Evolutionary conservation across 37 sponge, comb jelly and placozoan species (phyloP).

Genomic region (Cliona cf. orientalis): DNA sequence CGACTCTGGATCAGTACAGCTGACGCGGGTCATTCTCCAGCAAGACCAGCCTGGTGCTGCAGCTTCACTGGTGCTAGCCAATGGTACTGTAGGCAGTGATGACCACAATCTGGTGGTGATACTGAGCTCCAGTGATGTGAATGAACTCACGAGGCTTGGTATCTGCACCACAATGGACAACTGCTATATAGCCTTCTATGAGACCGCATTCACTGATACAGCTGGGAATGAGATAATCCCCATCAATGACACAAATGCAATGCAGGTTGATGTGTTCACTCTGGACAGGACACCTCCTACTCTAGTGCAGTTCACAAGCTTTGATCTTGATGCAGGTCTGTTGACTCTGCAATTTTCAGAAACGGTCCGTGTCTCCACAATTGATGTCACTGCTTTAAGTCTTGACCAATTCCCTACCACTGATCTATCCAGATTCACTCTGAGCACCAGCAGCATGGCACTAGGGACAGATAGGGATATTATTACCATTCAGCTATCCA

Average conservation of each 20-base stretch:
- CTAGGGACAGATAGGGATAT: conserved; percentile 59
- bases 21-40: conserved; percentile 50
- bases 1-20: conserved; percentile 24
- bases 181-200: conserved; percentile 71
- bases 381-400: conserved; percentile 52
- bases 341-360: conserved; percentile 63
- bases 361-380: conserved; percentile 56
- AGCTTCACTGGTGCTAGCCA: conserved; percentile 34
- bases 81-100: conserved; percentile 46
- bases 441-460: conserved; percentile 46
- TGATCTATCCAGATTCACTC: conserved; percentile 34
- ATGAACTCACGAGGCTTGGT: conserved; percentile 47
- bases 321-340: conserved; percentile 79
- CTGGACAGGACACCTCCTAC: conserved; percentile 55
- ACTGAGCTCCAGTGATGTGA: conserved; percentile 44
- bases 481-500: conserved; percentile 62
- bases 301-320: conserved; percentile 55
- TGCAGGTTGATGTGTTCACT: conserved; percentile 35
- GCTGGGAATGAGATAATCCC: conserved; percentile 38
- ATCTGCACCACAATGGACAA: conserved; percentile 66
- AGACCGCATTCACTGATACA: conserved; percentile 51
- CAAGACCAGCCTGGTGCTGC: neutral
- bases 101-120: conserved; percentile 37
- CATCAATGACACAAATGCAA: conserved; percentile 21
- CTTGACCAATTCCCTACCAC: conserved; percentile 31